Percentiles rank a stretch among this genome's conserved stretches.
These are phyloP conservation scores for Siniperca undulata DNA, from an alignment of 2,797 vertebrate species.

Conservation along the genomic window DNA sequence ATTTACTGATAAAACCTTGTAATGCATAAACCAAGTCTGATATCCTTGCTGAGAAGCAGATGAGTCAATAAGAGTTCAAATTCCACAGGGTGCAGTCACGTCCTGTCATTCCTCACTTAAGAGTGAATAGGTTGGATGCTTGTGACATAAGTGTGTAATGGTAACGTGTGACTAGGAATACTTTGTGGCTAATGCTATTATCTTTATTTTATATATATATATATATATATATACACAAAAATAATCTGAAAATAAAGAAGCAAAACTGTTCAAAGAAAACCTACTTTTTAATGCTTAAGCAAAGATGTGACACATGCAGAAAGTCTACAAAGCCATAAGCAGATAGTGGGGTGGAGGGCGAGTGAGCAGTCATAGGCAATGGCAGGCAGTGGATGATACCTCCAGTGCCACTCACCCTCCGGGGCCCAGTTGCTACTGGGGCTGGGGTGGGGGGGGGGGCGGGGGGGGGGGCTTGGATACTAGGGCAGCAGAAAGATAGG, in stretches of 20 bases:
- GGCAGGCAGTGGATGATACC: constrained; percentile 70
- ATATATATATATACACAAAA: constrained; percentile 28
- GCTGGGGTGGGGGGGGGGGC: no score
- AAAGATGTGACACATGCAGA: constrained; percentile 82
- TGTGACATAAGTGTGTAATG: constrained; percentile 8
- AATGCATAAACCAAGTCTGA: constrained; percentile 11
- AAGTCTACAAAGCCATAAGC: constrained; percentile 79
- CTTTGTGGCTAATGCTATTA: not conserved
- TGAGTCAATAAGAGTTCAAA: constrained; percentile 43
- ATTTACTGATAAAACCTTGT: not conserved
- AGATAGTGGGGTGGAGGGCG: constrained; percentile 66
- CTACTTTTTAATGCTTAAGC: constrained; percentile 63
- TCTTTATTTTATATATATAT: not conserved
- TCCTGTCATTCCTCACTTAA: constrained; percentile 4
- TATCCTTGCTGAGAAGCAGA: constrained; percentile 8
- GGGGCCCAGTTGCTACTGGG: constrained; percentile 55
- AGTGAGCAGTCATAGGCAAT: constrained; percentile 75
- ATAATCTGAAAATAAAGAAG: constrained; percentile 48
- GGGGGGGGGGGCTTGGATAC: constrained; percentile 48
- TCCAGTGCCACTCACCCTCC: constrained; percentile 85
- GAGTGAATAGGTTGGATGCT: constrained; percentile 25
- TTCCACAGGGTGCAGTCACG: constrained; percentile 33
- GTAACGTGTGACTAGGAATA: not conserved
- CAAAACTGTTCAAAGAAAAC: constrained; percentile 66
- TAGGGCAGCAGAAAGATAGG: constrained; percentile 64